Evolutionary conservation across 2,113 vertebrate genomes (phyloP).

Genomic region (Pachypanchax playfairii): DNA sequence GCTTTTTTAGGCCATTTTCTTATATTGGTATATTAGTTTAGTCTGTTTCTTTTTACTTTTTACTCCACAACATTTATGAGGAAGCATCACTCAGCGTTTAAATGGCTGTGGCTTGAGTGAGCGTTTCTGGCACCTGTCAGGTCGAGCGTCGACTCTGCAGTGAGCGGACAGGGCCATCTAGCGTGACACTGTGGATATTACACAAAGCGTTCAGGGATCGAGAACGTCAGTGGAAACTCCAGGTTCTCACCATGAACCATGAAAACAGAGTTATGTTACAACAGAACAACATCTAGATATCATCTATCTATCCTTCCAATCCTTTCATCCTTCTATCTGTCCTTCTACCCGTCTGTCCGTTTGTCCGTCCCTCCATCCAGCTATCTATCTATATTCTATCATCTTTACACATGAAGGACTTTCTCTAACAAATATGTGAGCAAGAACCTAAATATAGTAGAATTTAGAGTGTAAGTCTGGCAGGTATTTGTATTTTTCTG

Average conservation of each 20-base stretch:
- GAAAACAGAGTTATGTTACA: no score
- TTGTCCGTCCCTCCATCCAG: no score
- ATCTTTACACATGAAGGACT: no score
- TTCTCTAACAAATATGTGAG: no score
- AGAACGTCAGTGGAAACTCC: slow-evolving; percentile 29
- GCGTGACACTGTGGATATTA: slow-evolving; percentile 59
- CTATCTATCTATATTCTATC: no score
- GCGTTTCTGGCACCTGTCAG: slow-evolving; percentile 31
- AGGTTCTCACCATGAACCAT: slow-evolving; percentile 30
- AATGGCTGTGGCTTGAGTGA: slow-evolving; percentile 20
- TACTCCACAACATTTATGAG: slow-evolving; percentile 17
- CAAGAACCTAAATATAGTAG: no score
- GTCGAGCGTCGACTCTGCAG: not conserved
- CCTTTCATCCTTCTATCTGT: no score
- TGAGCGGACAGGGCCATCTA: slow-evolving; percentile 71
- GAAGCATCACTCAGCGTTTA: slow-evolving; percentile 23
- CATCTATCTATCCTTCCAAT: no score
- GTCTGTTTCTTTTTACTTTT: slow-evolving; percentile 7
- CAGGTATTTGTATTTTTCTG: no score
- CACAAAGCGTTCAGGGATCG: slow-evolving; percentile 42
- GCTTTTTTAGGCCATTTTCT: no score
- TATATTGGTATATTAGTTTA: not conserved
- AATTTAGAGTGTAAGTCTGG: no score
- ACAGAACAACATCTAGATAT: not conserved
- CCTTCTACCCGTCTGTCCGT: no score